Evolutionary conservation across 2,113 vertebrate genomes (phyloP).

Genomic region (Chauna torquata): DNA sequence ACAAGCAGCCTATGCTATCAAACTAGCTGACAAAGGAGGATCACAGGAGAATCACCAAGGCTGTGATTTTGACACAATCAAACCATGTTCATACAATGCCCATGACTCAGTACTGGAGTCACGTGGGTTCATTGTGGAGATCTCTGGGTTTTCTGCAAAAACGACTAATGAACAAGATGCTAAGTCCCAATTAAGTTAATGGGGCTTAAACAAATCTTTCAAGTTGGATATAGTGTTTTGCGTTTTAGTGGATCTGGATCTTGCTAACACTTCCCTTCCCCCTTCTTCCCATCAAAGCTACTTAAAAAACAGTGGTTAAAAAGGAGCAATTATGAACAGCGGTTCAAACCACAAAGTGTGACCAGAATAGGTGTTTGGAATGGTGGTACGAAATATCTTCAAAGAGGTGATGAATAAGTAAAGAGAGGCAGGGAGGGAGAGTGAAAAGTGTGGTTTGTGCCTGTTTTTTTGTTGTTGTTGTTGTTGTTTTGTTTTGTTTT

Average conservation of each 20-base stretch:
- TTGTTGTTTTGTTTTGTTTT: neutral
- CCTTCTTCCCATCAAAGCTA: neutral
- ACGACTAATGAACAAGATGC: neutral
- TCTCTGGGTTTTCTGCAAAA: neutral
- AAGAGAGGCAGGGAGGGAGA: neutral
- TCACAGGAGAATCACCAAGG: fast-evolving
- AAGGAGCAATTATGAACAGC: neutral
- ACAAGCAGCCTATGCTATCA: neutral
- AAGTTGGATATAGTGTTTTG: neutral
- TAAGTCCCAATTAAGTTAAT: constrained; percentile 27
- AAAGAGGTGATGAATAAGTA: neutral
- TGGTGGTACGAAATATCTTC: neutral
- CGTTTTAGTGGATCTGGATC: neutral
- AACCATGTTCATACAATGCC: neutral
- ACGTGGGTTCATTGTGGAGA: neutral
- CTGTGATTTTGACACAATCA: neutral
- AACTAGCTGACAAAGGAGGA: neutral
- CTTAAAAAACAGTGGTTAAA: neutral
- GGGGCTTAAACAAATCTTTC: constrained; percentile 10
- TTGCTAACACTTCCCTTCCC: neutral
- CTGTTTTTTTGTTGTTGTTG: neutral
- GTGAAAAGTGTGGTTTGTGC: neutral
- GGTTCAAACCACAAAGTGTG: neutral
- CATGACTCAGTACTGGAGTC: neutral
- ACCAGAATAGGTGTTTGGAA: neutral